Base-by-base conservation (phyloP, 1,140 invertebrate genomes). In the Telenomus remus region DNA sequence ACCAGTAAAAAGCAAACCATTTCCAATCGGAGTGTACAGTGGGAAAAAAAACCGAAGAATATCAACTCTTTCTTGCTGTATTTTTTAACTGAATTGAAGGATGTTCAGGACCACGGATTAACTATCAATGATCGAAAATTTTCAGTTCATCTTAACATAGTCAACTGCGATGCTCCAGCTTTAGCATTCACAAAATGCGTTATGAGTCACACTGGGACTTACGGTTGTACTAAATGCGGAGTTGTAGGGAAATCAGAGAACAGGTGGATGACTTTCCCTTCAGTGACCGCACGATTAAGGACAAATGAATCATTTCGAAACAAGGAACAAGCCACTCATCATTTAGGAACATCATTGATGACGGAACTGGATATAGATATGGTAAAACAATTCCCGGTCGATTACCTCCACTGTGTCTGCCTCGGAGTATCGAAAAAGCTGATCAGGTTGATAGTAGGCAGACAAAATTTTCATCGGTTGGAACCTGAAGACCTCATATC, bases 191-290 rank as follows among this genome's bases (percentile, higher is more conserved):
- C 37, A 39, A 39, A 39, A 39, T 39, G 37, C 37, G 8, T 39
- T 9, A 4, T 11, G 2, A 9, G 37, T 39, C 37, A 39, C 37
- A 39, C 3, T 39, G 37, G 37, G 2, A 2, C 8, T 1, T 44
- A 44, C 43, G 43, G 43, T 13, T 44, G n/a, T 12, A 43, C 39
- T 4, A 43, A 43, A 43, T 44, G 43, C 12, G 43, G 13, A 44
- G 43, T 44, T 7, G 43, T 2, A 44, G 43, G 43, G 0, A 12
- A 13, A 2, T 44, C 43, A 1, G 43, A 13, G n/a, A 7, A 44
- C 8, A 7, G 43, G 13, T 12, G n/a, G 2, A 44, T 44, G 43
- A 44, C 43, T 44, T 13, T 44, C 13, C 43, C 43, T 3, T 44
- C 43, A 13, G 12, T 44, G 13, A 13, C 43, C 3, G 11, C 1